Base-by-base conservation (phyloP, 2,888 invertebrate genomes). In the Stratiomys singularior region DNA sequence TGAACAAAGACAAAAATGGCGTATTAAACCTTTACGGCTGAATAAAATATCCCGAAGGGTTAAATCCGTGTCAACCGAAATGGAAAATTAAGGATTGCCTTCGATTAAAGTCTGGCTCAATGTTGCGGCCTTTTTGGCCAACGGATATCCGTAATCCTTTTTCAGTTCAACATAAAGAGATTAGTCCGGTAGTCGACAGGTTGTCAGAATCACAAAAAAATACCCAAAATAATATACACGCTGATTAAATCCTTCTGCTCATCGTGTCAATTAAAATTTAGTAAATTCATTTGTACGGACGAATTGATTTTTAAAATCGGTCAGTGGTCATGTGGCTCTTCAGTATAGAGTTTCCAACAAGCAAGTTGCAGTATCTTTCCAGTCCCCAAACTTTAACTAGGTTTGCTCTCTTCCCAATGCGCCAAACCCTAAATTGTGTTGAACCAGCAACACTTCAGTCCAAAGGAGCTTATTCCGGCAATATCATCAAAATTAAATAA, bases 31-130 rank as follows among this genome's bases (percentile, higher is more conserved):
- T 72, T 72, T 21, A 11, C 25, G 18, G 23, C 13, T 13, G 18
- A 23, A 58, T 52, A 25, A 60, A 60, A 60, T 60, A 60, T 15
- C 58, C 60, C 37, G 9, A 74, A 56, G 74, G 74, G 60, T 60
- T n/a, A 44, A 47, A 9, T 37, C 60, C 60, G 74, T 74, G 74
- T 58, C 74, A 74, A 74, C 21, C 60, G 27, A 60, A 58, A 74
- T 74, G 74, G 60, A 74, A 74, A 74, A 74, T 74, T 74, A 74
- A 74, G 74, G 74, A 74, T 74, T 74, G 44, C 58, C 37, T 37
- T 9, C 37, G 60, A 74, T 74, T 74, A 74, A 74, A 74, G 58
- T 58, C 58, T 11, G 37, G 74, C 58, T 74, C 74, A 74, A 74
- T 74, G 74, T 58, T 74, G n/a, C n/a, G 74, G 74, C 37, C 58